Evolutionary conservation across 2,888 invertebrate genomes (phyloP), one percentile per base, ranked within the genome.

Genomic region (Nomada ferruginata): DNA sequence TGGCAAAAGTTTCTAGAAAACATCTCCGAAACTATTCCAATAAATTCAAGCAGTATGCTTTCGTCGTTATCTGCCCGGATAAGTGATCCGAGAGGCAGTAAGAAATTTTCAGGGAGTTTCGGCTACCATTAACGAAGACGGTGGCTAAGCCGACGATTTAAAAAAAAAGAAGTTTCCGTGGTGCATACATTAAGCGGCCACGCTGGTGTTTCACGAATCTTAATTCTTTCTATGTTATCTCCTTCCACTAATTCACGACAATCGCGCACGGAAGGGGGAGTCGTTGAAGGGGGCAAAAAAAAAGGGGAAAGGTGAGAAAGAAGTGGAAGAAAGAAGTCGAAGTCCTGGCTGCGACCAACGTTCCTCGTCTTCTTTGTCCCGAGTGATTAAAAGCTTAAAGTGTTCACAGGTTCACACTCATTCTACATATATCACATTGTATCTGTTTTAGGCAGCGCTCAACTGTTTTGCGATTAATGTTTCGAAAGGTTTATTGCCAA

Each of bases 191-290:
- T 91, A 91, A 87, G 82, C 73, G 74, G 88, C 75, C 23, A 61
- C 64, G 82, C 78, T 57, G 66, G 82, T 82, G 81, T 85, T 36
- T 81, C 84, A 80, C 85, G 86, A 88, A 87, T 89, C 92, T 92
- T 93, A 92, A 93, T 92, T 92, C 90, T 91, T 90, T 89, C 91
- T 90, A 89, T 91, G 91, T 91, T 92, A 92, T 92, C 92, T 92
- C 90, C 88, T 89, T 86, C 84, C 86, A 89, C 89, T 91, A 90
- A 91, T 91, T 90, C 90, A 90, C 85, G 82, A 65, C 57, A 82
- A 85, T 86, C 83, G 70, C 64, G 64, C 63, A 44, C 42, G 68
- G 79, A 53, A 55, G 68, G 66, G 78, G 75, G 78, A 75, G 60
- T 68, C 42, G 69, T 63, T 29, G 80, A 77, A 60, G 36, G 63